These are phyloP conservation scores for Stomorhina lunata DNA, from an alignment of 2,888 invertebrate species.

Conservation along the genomic window DNA sequence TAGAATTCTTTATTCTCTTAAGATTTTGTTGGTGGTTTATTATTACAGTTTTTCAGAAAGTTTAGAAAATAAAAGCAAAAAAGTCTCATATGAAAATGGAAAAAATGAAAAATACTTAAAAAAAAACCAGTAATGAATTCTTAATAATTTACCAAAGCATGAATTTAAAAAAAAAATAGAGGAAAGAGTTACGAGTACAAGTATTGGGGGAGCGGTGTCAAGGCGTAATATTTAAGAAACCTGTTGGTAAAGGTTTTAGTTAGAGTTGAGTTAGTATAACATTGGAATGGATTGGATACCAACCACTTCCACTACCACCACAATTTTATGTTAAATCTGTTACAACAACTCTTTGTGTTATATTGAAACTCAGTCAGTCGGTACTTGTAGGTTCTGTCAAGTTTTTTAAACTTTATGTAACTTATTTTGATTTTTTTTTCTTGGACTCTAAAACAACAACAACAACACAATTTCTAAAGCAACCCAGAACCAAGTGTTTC, in stretches of 20 bases:
- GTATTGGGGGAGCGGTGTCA: slow-evolving; percentile 3
- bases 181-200: neutral
- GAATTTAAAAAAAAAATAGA: neutral
- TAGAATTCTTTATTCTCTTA: slow-evolving; percentile 27
- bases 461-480: neutral
- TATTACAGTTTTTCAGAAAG: neutral
- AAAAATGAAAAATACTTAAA: neutral
- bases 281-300: slow-evolving; percentile 10
- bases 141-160: slow-evolving; percentile 8
- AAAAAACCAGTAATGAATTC: slow-evolving; percentile 32
- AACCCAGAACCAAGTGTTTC: neutral
- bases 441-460: neutral
- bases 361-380: no score
- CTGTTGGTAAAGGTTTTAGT: slow-evolving; percentile 46
- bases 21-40: neutral
- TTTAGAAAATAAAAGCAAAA: slow-evolving; percentile 27
- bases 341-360: no score
- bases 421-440: slow-evolving; percentile 10
- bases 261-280: slow-evolving; percentile 28
- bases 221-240: slow-evolving; percentile 34
- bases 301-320: neutral
- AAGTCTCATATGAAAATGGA: neutral
- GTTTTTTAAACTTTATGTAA: slow-evolving; percentile 21
- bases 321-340: no score
- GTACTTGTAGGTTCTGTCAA: neutral